Base-by-base conservation (phyloP, 1,140 invertebrate species). In the Acyrthosiphon pisum region DNA sequence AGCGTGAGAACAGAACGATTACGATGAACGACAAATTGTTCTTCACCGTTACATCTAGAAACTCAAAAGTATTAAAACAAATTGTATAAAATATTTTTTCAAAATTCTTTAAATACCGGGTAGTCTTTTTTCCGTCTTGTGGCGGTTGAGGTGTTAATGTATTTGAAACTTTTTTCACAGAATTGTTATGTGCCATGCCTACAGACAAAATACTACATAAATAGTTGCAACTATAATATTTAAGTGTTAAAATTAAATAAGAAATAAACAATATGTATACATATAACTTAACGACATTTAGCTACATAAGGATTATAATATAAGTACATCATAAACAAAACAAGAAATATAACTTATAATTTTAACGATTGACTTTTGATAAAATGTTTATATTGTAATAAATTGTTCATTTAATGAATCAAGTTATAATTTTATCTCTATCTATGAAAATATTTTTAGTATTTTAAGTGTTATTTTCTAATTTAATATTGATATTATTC, bases 1-100 rank as follows among this genome's bases (percentile, higher is more conserved):
- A 98, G 95, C 53, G 98, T 98, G 84, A 98, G 97, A 93, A 98
- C 96, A 84, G 96, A 97, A 94, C 96, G 96, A 86, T 97, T 97
- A 94, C 97, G 96, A 95, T 98, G 98, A 84, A 98, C 97, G 20
- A 98, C 97, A 95, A 98, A 98, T 87, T 97, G 97, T 90, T 97
- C 97, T 18, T 96, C 96, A 26, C 53, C 84, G 44, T 93, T 87
- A 35, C 46, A 46, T 26, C 88, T 93, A 83, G 20, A 92, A 86
- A 87, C 41, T n/a, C 3, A 84, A 81, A 56, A 41, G 37, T 26
- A 93, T 46, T 83, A 48, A 92, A 84, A 53, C 30, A 26, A 92
- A 81, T 35, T 48, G 22, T 37, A 23, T 6, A 48, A 76, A 1
- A 48, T 20, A 35, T n/a, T 76, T 81, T 81, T 48, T 81, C 46